phyloP scores from a whole-genome alignment of 2,797 vertebrate genomes.

The Paedocypris micromegethes region DNA sequence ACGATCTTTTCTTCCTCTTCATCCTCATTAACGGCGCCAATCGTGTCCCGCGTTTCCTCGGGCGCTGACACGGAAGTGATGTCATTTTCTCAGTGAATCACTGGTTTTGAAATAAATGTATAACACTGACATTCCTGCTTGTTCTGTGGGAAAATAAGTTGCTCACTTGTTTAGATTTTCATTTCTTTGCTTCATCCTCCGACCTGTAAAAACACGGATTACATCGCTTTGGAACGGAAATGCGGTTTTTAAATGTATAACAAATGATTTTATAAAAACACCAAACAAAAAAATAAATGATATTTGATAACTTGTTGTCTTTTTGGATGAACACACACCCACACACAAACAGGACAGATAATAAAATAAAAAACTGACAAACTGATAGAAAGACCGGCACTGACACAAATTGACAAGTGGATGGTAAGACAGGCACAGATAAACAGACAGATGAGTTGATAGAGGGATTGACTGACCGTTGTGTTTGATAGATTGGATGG shows the following conservation, averaged over 20 bases:
- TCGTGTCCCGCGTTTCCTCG: conserved; percentile 32
- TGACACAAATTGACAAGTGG: too few species aligned
- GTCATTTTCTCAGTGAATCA: conserved; percentile 53
- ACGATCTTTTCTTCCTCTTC: conserved; percentile 38
- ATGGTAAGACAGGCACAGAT: too few species aligned
- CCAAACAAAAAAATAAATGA: conserved; percentile 54
- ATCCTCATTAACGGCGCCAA: neutral
- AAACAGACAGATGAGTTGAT: too few species aligned
- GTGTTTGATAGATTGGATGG: too few species aligned
- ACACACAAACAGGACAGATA: too few species aligned
- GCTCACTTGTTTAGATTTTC: conserved; percentile 37
- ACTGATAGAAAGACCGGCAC: too few species aligned
- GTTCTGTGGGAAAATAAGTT: conserved; percentile 47
- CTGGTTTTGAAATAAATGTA: conserved; percentile 51
- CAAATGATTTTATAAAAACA: conserved; percentile 60
- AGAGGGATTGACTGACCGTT: too few species aligned
- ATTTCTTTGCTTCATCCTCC: conserved; percentile 55
- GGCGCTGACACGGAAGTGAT: conserved; percentile 42
- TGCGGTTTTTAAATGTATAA: conserved; percentile 55
- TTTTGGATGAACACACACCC: too few species aligned
- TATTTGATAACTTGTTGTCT: conserved; percentile 51
- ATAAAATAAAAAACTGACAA: too few species aligned
- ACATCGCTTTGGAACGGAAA: conserved; percentile 56
- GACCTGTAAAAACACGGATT: conserved; percentile 61
- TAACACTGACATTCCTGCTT: conserved; percentile 61